Evolutionary conservation across 2,113 vertebrate species (phyloP), one percentile per base, ranked within the genome.

Genomic region (Anolis sagrei): DNA sequence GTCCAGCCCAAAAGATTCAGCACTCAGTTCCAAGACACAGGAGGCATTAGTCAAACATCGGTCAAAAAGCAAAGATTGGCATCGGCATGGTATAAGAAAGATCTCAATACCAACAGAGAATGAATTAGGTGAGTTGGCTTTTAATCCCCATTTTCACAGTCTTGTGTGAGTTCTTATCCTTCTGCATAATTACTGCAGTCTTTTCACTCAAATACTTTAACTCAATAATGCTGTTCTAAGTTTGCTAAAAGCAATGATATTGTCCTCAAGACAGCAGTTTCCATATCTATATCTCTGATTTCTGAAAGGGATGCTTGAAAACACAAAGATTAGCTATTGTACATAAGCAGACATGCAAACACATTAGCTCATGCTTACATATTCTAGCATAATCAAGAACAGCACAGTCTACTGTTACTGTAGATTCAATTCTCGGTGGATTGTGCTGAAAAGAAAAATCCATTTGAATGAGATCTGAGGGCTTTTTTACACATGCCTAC

Each of bases 51-150:
- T 39, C 64, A 95, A 86, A 61, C 87, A 29, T 23, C 34, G 89
- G 79, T 90, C 90, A 0, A 96, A 93, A 84, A 93, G 88, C 81
- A 97, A 96, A 86, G 90, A 95, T 66, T 97, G 96, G 96, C 94
- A 95, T 39, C 95, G 95, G 2, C 96, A 96, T 27, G 94, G 96
- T 64, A 69, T 97, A 73, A 95, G 95, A 82, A 95, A 95, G 84
- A 90, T 85, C 1, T 96, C 96, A 11, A 82, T 95, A 34, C 88
- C 95, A 34, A 91, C 95, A 5, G 94, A 94, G 2, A 79, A 87
- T 75, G 79, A 86, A 32, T 82, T 89, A 54, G 88, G 94, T 95
- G 82, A 93, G 92, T 88, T 58, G 2, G 49, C 3, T 76, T 74
- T 36, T 16, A 4, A 36, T 0, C 2, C 0, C 0, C 2, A 51